Evolutionary conservation across 2,888 invertebrate genomes (phyloP).

Genomic region (Bombylius major): DNA sequence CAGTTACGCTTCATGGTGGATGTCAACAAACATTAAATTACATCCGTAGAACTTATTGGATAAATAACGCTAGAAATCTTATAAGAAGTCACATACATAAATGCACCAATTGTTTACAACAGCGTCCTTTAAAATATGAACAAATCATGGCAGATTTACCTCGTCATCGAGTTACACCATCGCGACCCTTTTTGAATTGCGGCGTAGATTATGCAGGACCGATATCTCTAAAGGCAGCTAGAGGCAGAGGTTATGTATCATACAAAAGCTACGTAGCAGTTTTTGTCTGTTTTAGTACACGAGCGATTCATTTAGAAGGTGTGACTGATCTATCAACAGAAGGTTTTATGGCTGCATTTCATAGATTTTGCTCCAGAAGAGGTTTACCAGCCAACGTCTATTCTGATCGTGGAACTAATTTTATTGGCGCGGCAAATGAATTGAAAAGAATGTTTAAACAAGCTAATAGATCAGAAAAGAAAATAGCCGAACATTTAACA

Average conservation of each 20-base stretch:
- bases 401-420: neutral
- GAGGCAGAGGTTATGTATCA: neutral
- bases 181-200: neutral
- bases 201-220: neutral
- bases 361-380: neutral
- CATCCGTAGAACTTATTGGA: slow-evolving; percentile 16
- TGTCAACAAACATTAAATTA: slow-evolving; percentile 11
- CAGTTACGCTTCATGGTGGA: slow-evolving; percentile 13
- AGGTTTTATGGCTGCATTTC: neutral
- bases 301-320: neutral
- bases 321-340: neutral
- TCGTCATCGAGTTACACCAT: neutral
- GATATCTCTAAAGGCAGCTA: neutral
- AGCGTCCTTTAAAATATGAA: neutral
- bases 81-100: slow-evolving; percentile 2
- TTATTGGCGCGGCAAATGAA: neutral
- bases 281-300: neutral
- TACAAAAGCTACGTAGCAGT: neutral
- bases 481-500: neutral
- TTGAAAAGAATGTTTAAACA: neutral
- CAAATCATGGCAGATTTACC: too few relatives aligned
- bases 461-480: neutral
- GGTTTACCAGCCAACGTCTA: neutral
- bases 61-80: slow-evolving; percentile 8
- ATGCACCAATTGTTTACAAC: slow-evolving; percentile 10